phyloP scores from a whole-genome alignment of 2,113 vertebrate species.

The Odontesthes bonariensis region DNA sequence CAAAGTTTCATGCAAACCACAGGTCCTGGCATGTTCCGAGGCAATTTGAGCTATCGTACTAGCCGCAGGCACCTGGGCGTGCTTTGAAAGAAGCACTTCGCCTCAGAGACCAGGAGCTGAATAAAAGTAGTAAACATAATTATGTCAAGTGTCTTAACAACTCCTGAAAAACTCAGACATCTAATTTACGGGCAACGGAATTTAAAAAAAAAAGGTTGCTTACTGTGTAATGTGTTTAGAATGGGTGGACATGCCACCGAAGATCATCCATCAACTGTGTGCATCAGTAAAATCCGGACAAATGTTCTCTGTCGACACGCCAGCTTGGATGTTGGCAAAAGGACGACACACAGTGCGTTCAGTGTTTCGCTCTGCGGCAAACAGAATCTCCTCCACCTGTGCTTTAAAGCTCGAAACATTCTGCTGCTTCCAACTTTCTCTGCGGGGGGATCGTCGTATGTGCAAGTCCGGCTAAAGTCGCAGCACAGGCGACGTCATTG shows the following conservation, averaged over 20 bases:
- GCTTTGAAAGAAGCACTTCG: constrained; percentile 38
- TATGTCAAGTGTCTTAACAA: constrained; percentile 22
- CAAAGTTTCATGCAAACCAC: constrained; percentile 47
- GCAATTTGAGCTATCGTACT: constrained; percentile 58
- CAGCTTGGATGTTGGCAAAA: background rate
- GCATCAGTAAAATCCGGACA: background rate
- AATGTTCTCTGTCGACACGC: background rate
- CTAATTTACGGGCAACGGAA: constrained; percentile 10
- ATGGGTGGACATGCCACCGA: background rate
- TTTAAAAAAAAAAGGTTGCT: constrained; percentile 14
- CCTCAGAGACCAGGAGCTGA: constrained; percentile 28
- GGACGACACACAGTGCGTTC: too few relatives aligned
- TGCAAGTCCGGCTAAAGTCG: too few relatives aligned
- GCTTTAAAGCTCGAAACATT: too few relatives aligned
- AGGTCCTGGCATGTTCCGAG: constrained; percentile 64
- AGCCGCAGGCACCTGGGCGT: constrained; percentile 61
- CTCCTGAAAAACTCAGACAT: background rate
- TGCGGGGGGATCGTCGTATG: too few relatives aligned
- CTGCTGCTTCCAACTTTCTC: too few relatives aligned
- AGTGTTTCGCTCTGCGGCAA: too few relatives aligned
- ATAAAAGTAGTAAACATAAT: constrained; percentile 50
- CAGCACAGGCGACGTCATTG: too few relatives aligned
- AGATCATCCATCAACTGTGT: constrained; percentile 2
- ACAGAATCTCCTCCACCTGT: too few relatives aligned
- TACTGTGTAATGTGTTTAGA: constrained; percentile 3